Base-by-base conservation (phyloP, 2,113 vertebrate species). In the Pachyramphus minor region DNA sequence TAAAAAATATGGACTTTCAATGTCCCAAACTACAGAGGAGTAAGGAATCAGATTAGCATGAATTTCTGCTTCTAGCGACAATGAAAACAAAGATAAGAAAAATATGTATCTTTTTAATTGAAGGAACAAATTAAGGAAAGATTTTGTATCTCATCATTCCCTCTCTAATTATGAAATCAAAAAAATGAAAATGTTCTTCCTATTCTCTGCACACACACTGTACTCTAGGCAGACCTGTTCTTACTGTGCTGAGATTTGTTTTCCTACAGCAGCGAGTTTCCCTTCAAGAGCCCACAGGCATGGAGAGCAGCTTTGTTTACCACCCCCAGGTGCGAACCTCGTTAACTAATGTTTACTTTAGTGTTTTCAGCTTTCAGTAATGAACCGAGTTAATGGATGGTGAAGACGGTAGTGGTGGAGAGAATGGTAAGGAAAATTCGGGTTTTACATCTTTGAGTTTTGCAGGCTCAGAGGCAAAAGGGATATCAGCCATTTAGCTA, bases 321-420 rank as follows among this genome's bases (percentile, higher is more conserved):
- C 58, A 68, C 52, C 76, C 79, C 30, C 53, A 11, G 79, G 90
- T 92, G 94, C 33, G 58, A 94, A 90, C 73, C 69, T 86, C 11
- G 17, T 85, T 94, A 95, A 90, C 69, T 84, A 30, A 75, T 95
- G 79, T 95, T 96, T 95, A 77, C 67, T 92, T 96, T 75, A 93
- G 68, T 92, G 90, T 91, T 96, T 97, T 93, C 79, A 93, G 67
- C 78, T 44, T 94, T 84, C 73, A 47, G 75, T 72, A 90, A 84
- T 52, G 83, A 83, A 77, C 56, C 3, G 1, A 62, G 68, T 79
- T 91, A 89, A 89, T 84, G 87, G 68, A 90, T 90, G 89, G 50
- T 45, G 66, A 95, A 90, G 91, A 41, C 73, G 84, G 33, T 59
- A 58, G 56, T 59, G 53, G 56, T 63, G 81, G 49, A 2, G 45